These are phyloP conservation scores for Brachypalpus laphriformis DNA, from an alignment of 2,888 invertebrate species.

Conservation along the genomic window DNA sequence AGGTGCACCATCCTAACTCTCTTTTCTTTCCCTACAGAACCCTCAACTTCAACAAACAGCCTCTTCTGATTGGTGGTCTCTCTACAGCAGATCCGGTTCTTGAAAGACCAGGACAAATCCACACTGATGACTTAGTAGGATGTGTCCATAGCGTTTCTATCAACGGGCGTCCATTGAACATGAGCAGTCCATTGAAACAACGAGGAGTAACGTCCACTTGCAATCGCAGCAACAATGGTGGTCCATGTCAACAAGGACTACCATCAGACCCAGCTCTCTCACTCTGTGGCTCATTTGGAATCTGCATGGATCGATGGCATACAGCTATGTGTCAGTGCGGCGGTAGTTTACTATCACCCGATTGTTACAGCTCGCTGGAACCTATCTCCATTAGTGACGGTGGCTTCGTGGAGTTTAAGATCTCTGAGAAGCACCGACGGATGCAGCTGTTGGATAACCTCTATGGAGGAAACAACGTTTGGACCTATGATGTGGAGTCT, in stretches of 20 bases:
- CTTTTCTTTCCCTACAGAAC: slow-evolving; percentile 86
- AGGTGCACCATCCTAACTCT: background rate
- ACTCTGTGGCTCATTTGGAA: slow-evolving; percentile 86
- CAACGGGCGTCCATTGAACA: slow-evolving; percentile 92
- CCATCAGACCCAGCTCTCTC: slow-evolving; percentile 81
- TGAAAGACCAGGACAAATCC: slow-evolving; percentile 94
- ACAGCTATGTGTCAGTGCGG: slow-evolving; percentile 89
- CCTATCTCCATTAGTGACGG: slow-evolving; percentile 91
- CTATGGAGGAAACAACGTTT: slow-evolving; percentile 89
- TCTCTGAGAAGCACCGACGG: slow-evolving; percentile 92
- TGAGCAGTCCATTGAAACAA: slow-evolving; percentile 90
- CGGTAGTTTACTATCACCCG: slow-evolving; percentile 88
- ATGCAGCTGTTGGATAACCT: slow-evolving; percentile 93
- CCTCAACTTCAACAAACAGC: slow-evolving; percentile 94
- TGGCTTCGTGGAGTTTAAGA: slow-evolving; percentile 90
- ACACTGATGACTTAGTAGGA: slow-evolving; percentile 96
- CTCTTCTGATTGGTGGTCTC: slow-evolving; percentile 93
- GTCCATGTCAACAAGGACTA: slow-evolving; percentile 85
- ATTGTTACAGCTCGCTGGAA: slow-evolving; percentile 90
- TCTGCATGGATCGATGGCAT: slow-evolving; percentile 94
- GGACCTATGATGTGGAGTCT: slow-evolving; percentile 83
- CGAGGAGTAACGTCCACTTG: slow-evolving; percentile 90
- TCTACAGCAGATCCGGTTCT: slow-evolving; percentile 92
- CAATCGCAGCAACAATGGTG: slow-evolving; percentile 87
- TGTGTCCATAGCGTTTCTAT: slow-evolving; percentile 95